Conservation (phyloP, 1,140 invertebrate species). For the Rhopalosiphum maidis region DNA sequence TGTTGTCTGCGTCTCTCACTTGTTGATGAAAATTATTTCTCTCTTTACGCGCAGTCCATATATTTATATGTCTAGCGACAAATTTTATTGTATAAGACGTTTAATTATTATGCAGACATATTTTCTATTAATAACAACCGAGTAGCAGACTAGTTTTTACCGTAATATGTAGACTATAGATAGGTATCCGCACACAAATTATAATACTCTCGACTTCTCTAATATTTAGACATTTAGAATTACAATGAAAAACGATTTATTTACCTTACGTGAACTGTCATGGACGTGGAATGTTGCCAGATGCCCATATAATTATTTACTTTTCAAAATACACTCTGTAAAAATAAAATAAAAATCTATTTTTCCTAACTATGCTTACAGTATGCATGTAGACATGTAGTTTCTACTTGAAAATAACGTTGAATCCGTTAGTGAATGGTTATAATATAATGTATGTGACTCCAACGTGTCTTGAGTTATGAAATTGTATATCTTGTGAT, state of each 20-base stretch:
- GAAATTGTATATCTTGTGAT: not conserved
- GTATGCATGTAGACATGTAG: too few relatives aligned
- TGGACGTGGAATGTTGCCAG: not conserved
- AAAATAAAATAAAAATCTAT: not conserved
- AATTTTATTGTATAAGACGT: not conserved
- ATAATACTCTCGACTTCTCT: not conserved
- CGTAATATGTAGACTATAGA: not conserved
- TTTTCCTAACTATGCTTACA: not conserved
- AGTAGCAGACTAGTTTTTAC: not conserved
- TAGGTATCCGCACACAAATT: not conserved
- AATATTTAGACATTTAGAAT: not conserved
- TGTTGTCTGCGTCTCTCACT: not conserved
- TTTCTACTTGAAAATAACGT: not conserved
- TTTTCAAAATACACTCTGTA: not conserved
- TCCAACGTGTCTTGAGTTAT: not conserved
- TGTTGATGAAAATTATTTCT: not conserved
- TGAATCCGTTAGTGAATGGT: not conserved
- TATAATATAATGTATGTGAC: not conserved
- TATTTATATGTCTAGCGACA: not conserved
- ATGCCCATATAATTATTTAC: not conserved
- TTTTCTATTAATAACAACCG: not conserved
- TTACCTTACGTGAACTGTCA: slow-evolving; percentile 30
- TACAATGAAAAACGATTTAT: slow-evolving; percentile 28
- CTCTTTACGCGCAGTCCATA: not conserved
- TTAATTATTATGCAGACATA: not conserved